These are phyloP conservation scores for Acanthosepion esculentum DNA, from an alignment of 2,888 invertebrate genomes.

Conservation along the genomic window DNA sequence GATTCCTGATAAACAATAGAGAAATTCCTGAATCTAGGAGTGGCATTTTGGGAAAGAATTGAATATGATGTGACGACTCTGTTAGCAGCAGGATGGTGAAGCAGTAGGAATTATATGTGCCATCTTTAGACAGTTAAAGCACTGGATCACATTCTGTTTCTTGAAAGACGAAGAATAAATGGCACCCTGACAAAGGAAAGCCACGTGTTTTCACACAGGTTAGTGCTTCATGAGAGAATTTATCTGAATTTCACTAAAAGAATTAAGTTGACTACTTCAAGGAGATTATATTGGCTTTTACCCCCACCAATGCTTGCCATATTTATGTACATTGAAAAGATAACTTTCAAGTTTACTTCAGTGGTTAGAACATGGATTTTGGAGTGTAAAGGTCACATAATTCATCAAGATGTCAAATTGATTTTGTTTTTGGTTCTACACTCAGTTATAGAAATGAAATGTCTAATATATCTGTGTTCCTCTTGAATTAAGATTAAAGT, in stretches of 20 bases:
- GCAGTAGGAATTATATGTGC: background rate
- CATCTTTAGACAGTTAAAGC: constrained; percentile 33
- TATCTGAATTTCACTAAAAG: constrained; percentile 33
- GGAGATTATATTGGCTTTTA: background rate
- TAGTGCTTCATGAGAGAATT: background rate
- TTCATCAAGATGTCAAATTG: background rate
- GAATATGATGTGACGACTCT: background rate
- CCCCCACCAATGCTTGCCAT: background rate
- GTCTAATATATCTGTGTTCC: background rate
- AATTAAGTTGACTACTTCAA: constrained; percentile 20
- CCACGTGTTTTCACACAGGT: background rate
- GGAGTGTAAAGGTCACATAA: background rate
- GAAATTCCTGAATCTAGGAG: constrained; percentile 18
- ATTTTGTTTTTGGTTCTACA: background rate
- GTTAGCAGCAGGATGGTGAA: background rate
- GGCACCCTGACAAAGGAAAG: background rate
- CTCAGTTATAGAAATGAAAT: background rate
- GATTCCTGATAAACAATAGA: constrained; percentile 18
- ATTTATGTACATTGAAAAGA: background rate
- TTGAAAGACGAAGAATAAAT: background rate
- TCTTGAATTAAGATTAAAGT: background rate
- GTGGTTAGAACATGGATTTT: background rate
- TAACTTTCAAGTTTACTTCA: background rate
- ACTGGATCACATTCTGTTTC: constrained; percentile 8
- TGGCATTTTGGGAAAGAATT: constrained; percentile 33